phyloP scores from a whole-genome alignment of 2,888 invertebrate species.

The Eurois occulta region DNA sequence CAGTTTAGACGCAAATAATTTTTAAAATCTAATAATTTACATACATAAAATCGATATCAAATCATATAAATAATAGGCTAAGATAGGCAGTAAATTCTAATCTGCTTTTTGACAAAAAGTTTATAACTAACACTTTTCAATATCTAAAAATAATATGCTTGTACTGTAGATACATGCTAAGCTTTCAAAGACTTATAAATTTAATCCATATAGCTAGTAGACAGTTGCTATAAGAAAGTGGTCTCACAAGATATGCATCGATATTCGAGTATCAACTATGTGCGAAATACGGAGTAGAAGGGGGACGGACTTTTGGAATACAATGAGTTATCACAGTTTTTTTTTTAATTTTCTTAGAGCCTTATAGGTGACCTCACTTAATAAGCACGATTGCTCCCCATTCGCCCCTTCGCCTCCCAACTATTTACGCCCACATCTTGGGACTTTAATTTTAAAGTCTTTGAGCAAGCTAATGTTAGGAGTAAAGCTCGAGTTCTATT shows the following conservation, averaged over 20 bases:
- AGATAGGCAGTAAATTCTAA: conserved; percentile 34
- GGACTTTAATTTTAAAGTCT: conserved; percentile 65
- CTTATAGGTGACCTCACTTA: conserved; percentile 16
- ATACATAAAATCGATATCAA: conserved; percentile 9
- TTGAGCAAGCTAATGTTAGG: conserved; percentile 64
- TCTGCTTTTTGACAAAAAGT: neutral
- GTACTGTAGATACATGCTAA: conserved; percentile 66
- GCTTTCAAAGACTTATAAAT: conserved; percentile 70
- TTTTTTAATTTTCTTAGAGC: conserved; percentile 11
- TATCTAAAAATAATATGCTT: conserved; percentile 6
- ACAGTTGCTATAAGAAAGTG: conserved; percentile 32
- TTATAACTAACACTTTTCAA: conserved; percentile 12
- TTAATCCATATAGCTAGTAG: conserved; percentile 47
- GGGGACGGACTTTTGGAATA: conserved; percentile 47
- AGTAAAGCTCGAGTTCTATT: conserved; percentile 65
- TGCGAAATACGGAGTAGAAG: conserved; percentile 45
- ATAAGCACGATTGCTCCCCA: conserved; percentile 18
- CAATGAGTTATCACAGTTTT: conserved; percentile 52
- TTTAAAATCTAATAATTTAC: conserved; percentile 17
- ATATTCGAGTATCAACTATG: conserved; percentile 63
- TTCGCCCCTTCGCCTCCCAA: conserved; percentile 51
- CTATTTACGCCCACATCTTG: conserved; percentile 58
- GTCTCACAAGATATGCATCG: conserved; percentile 65
- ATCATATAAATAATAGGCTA: conserved; percentile 26
- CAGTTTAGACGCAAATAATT: neutral